These are phyloP conservation scores for Leptopterna dolabrata DNA, from an alignment of 2,888 invertebrate species.

Conservation along the genomic window DNA sequence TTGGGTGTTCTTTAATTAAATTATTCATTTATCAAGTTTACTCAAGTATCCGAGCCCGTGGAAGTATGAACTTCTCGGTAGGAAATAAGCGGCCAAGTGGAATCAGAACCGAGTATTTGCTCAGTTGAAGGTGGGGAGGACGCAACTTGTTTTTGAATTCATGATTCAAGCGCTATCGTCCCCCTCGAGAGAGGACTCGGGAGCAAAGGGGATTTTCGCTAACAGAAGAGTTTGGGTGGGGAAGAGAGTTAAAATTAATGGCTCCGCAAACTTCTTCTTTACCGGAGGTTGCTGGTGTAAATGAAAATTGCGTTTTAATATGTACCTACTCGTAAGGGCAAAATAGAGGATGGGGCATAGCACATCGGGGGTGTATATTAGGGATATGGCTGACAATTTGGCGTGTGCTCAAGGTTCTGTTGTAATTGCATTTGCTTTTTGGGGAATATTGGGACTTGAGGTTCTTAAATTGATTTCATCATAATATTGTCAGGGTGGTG, in stretches of 20 bases:
- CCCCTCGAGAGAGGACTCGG: background rate
- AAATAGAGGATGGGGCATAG: too few species aligned
- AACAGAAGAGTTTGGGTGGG: background rate
- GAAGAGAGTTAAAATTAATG: constrained; percentile 6
- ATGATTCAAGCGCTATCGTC: background rate
- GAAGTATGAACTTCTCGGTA: background rate
- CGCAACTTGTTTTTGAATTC: constrained; percentile 2
- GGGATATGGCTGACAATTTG: too few species aligned
- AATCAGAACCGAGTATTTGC: constrained; percentile 1
- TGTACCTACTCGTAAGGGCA: too few species aligned
- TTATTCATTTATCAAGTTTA: background rate
- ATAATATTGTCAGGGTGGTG: too few species aligned
- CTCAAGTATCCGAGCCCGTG: background rate
- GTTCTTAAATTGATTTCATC: too few species aligned
- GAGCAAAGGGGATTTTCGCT: background rate
- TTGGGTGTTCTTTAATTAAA: background rate
- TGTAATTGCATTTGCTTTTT: too few species aligned
- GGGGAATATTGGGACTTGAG: too few species aligned
- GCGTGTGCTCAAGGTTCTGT: too few species aligned
- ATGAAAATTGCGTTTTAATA: too few species aligned
- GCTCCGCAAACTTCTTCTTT: background rate
- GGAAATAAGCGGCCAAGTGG: background rate
- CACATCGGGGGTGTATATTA: too few species aligned
- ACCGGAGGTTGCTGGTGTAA: too few species aligned
- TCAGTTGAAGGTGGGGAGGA: background rate